Conservation (phyloP, 2,113 vertebrate genomes). For the Malurus elegans region DNA sequence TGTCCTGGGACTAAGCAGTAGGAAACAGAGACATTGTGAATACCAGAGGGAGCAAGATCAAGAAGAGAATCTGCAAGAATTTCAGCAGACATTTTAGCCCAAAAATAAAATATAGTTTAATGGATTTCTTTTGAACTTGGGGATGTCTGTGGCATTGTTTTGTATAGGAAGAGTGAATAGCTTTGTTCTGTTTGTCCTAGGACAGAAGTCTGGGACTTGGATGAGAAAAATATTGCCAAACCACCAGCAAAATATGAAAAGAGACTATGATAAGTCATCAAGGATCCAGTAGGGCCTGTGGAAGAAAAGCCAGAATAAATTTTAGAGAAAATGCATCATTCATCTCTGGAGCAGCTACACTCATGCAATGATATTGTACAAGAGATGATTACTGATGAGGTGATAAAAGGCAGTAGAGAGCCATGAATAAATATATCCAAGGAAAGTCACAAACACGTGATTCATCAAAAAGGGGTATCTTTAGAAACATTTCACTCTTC, state of each 20-base stretch:
- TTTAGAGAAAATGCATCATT: neutral
- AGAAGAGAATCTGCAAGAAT: neutral
- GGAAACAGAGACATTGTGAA: neutral
- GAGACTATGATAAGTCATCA: neutral
- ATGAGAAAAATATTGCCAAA: neutral
- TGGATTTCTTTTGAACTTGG: neutral
- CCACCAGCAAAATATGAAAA: neutral
- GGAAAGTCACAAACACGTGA: conserved; percentile 15
- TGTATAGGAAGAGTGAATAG: neutral
- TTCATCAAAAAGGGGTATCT: neutral
- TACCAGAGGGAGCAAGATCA: conserved; percentile 9
- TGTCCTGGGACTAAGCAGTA: neutral
- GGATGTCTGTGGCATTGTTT: neutral
- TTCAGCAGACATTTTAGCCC: neutral
- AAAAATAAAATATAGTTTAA: neutral
- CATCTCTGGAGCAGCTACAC: neutral
- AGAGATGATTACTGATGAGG: conserved; percentile 4
- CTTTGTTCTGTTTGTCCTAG: neutral
- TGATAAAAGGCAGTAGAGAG: conserved; percentile 5
- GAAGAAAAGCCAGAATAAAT: neutral
- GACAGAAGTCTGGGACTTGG: neutral
- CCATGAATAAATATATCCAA: neutral
- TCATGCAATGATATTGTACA: neutral
- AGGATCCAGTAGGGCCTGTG: neutral
- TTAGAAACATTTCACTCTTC: neutral